Evolutionary conservation across 2,888 invertebrate genomes (phyloP).

Genomic region (Dendrolimus houi): DNA sequence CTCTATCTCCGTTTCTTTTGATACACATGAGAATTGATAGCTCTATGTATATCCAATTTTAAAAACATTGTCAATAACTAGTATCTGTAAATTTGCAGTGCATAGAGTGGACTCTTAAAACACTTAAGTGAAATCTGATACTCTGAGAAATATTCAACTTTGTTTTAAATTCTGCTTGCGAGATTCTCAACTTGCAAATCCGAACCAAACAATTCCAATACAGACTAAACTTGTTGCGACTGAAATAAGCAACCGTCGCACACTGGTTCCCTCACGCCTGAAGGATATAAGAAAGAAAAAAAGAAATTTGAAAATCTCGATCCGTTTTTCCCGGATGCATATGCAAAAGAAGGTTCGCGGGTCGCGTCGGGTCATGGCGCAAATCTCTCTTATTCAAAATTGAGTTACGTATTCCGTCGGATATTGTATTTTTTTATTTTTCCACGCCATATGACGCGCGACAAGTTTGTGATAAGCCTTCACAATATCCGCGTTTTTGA

Average conservation of each 20-base stretch:
- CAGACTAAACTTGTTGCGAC: conserved; percentile 57
- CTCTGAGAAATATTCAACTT: conserved; percentile 25
- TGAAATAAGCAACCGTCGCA: conserved; percentile 58
- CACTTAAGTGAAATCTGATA: conserved; percentile 13
- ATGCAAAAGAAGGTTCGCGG: conserved; percentile 36
- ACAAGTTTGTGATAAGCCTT: conserved; percentile 42
- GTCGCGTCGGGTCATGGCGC: conserved; percentile 25
- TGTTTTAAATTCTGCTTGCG: conserved; percentile 34
- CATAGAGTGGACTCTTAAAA: no score
- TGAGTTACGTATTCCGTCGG: conserved; percentile 60
- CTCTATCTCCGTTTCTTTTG: no score
- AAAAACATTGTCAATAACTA: no score
- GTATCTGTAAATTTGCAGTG: no score
- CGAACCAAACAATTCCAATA: conserved; percentile 53
- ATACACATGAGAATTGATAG: no score
- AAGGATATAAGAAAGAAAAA: conserved; percentile 44
- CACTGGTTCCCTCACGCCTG: conserved; percentile 54
- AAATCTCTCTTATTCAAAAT: conserved; percentile 62
- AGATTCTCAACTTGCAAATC: conserved; percentile 47
- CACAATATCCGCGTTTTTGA: conserved; percentile 15
- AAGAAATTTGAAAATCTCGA: conserved; percentile 44
- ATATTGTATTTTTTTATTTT: conserved; percentile 63
- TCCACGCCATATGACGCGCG: conserved; percentile 43
- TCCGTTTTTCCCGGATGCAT: conserved; percentile 39
- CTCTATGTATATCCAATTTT: no score